phyloP scores from a whole-genome alignment of 2,113 vertebrate genomes.

The Anhinga rufa region DNA sequence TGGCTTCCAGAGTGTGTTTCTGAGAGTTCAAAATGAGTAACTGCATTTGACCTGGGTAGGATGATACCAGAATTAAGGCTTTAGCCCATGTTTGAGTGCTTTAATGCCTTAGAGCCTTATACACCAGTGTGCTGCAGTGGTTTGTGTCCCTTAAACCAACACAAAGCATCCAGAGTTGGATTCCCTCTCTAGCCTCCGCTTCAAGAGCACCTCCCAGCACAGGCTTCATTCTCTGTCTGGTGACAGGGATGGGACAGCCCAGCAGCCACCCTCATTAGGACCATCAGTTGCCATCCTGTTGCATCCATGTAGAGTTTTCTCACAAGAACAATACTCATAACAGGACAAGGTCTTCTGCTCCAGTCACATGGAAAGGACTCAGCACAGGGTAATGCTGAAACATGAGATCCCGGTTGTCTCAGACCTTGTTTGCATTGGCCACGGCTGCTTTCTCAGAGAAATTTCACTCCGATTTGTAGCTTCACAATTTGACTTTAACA shows the following conservation, averaged over 20 bases:
- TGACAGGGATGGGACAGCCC: neutral
- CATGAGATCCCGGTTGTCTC: neutral
- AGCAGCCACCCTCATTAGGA: neutral
- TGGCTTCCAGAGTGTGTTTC: neutral
- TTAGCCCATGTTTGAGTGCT: neutral
- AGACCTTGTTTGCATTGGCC: neutral
- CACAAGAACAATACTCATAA: neutral
- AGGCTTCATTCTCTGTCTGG: neutral
- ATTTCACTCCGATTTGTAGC: neutral
- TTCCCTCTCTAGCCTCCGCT: neutral
- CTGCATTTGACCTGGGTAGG: neutral
- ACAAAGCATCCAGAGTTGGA: neutral
- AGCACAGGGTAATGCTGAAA: neutral
- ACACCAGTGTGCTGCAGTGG: neutral
- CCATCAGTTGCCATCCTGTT: fast-evolving
- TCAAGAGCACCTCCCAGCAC: neutral
- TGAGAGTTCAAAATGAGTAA: neutral
- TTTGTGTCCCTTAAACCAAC: neutral
- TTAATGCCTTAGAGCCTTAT: neutral
- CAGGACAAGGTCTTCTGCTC: neutral
- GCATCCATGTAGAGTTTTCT: neutral
- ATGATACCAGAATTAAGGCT: neutral
- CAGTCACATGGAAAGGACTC: neutral
- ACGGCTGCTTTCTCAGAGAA: neutral
- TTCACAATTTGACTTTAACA: neutral